Conservation (phyloP, 2,888 invertebrate species). For the Blera fallax region DNA sequence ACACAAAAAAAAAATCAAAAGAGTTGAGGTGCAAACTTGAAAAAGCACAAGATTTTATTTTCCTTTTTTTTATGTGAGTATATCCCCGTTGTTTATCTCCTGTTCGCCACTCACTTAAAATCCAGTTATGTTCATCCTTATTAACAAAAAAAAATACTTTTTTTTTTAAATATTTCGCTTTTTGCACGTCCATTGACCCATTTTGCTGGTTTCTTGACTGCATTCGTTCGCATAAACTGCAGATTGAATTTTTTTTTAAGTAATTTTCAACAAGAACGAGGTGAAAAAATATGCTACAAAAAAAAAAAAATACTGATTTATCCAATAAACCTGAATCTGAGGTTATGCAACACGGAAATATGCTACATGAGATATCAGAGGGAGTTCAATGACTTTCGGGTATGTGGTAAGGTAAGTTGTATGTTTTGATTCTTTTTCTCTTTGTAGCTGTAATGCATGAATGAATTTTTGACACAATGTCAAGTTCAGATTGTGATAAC, state of each 20-base stretch:
- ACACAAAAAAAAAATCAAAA: slow-evolving; percentile 31
- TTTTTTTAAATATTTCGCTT: slow-evolving; percentile 26
- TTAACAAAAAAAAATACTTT: slow-evolving; percentile 1
- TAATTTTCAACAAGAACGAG: slow-evolving; percentile 59
- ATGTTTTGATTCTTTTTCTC: background rate
- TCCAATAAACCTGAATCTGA: slow-evolving; percentile 66
- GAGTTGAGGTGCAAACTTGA: slow-evolving; percentile 59
- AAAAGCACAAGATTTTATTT: background rate
- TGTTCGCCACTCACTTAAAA: slow-evolving; percentile 5
- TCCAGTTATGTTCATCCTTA: slow-evolving; percentile 57
- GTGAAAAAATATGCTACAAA: slow-evolving; percentile 47
- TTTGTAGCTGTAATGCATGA: background rate
- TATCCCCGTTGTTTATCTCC: slow-evolving; percentile 28
- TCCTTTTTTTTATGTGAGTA: background rate
- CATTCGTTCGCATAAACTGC: slow-evolving; percentile 30
- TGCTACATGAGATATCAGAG: slow-evolving; percentile 46
- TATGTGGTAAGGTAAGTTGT: slow-evolving; percentile 32
- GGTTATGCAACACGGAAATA: slow-evolving; percentile 71
- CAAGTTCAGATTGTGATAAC: slow-evolving; percentile 51
- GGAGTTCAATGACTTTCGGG: slow-evolving; percentile 57
- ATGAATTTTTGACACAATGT: slow-evolving; percentile 44
- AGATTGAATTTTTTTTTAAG: slow-evolving; percentile 10
- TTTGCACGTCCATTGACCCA: slow-evolving; percentile 68
- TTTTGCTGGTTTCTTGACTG: slow-evolving; percentile 58
- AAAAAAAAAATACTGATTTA: slow-evolving; percentile 44